Percentiles rank a stretch among this genome's conserved stretches.
These are phyloP conservation scores for Drymodes brunneopygia DNA, from an alignment of 2,113 vertebrate genomes.

Conservation along the genomic window DNA sequence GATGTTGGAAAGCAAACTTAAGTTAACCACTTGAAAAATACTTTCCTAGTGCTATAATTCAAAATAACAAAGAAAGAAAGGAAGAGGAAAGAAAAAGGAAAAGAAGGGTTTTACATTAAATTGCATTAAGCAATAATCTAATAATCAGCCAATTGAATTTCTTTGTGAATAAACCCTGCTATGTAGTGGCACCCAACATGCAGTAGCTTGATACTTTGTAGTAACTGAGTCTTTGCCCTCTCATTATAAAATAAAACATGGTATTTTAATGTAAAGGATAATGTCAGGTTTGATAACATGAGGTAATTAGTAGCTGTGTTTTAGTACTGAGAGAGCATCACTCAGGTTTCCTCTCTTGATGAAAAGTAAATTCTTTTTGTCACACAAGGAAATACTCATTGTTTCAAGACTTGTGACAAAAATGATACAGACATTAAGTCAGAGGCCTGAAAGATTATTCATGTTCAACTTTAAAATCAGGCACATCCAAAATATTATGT, in stretches of 20 bases:
- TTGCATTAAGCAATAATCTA: constrained; percentile 3
- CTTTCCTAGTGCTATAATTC: neutral
- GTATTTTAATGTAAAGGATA: neutral
- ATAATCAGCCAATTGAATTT: neutral
- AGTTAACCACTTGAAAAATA: constrained; percentile 37
- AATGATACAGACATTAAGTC: neutral
- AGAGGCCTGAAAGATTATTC: neutral
- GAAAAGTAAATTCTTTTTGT: neutral
- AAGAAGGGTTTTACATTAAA: neutral
- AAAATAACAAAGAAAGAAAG: constrained; percentile 1
- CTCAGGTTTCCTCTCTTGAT: neutral
- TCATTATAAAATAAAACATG: neutral
- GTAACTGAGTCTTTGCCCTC: neutral
- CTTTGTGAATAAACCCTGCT: neutral
- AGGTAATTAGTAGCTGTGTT: neutral
- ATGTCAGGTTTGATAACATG: neutral
- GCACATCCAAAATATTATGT: constrained; percentile 11
- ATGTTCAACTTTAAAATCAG: constrained; percentile 2
- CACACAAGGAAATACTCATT: neutral
- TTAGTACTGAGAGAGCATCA: neutral
- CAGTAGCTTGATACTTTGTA: neutral
- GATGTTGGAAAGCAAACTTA: neutral
- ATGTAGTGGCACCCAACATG: neutral
- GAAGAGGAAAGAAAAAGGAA: neutral
- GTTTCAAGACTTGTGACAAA: constrained; percentile 7